Conservation (phyloP, 2,113 vertebrate genomes). For the Hippocampus zosterae region DNA sequence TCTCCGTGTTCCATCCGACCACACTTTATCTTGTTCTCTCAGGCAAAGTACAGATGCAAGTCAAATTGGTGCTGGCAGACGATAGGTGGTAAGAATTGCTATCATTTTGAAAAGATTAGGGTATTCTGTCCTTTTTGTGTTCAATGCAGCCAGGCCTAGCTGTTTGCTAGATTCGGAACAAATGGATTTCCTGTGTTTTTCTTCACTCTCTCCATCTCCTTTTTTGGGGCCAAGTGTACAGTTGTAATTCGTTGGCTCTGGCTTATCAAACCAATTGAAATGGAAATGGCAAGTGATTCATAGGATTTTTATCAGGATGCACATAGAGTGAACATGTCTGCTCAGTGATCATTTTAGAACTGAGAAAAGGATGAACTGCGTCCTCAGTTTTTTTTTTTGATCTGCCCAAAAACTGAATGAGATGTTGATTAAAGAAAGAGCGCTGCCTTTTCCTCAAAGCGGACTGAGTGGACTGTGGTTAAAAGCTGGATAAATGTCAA, state of each 20-base stretch:
- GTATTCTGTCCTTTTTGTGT: conserved; percentile 47
- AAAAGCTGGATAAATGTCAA: background rate
- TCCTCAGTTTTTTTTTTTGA: conserved; percentile 5
- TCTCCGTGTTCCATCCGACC: background rate
- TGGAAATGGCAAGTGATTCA: background rate
- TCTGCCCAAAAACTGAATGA: conserved; percentile 20
- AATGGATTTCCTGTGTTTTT: conserved; percentile 44
- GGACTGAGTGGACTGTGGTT: conserved; percentile 1
- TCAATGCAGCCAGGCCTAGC: conserved; percentile 40
- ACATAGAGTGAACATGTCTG: background rate
- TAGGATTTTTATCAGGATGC: background rate
- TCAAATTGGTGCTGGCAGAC: conserved; percentile 38
- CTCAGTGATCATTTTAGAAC: background rate
- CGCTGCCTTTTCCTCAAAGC: conserved; percentile 14
- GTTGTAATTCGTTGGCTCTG: conserved; percentile 23
- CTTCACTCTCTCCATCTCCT: conserved; percentile 4
- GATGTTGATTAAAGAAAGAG: conserved; percentile 29
- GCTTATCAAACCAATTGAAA: conserved; percentile 13
- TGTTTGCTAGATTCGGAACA: conserved; percentile 50
- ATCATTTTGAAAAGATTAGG: conserved; percentile 52
- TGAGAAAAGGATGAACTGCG: background rate
- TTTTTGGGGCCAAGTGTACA: conserved; percentile 16
- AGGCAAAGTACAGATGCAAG: conserved; percentile 32
- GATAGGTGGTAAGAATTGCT: conserved; percentile 47
- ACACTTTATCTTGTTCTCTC: conserved; percentile 18